Evolutionary conservation across 1,140 invertebrate genomes (phyloP), one percentile per base, ranked within the genome.

Genomic region (Drosophila setifemur): DNA sequence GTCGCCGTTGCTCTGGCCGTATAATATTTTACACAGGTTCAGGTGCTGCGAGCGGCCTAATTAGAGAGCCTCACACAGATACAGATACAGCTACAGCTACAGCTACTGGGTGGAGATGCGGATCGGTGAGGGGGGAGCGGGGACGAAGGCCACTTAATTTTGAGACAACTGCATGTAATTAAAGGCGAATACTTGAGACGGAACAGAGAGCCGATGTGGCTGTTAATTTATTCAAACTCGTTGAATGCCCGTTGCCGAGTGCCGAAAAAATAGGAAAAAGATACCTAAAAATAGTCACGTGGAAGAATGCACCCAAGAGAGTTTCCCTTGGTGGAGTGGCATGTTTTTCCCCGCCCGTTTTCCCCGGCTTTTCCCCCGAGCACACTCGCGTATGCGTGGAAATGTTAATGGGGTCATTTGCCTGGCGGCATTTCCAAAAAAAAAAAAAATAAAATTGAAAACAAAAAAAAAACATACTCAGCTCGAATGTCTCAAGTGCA

Each of bases 371-470:
- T 60, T 50, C 26, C 39, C 29, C 18, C 52, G 16, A 11, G 12
- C 26, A 9, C 16, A 4, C 28, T 16, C 14, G 23, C 18, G 35
- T 35, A 33, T 44, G 64, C 39, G 57, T 60, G 64, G 35, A 79
- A 79, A 86, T 79, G 75, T 85, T 85, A 85, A 85, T 85, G 74
- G 66, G 81, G 70, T 85, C 81, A 79, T 86, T 85, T 85, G 74
- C 79, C 79, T 57, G 50, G 39, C 40, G 42, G 35, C 60, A 43
- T 42, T 55, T 71, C 53, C 35, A 26, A 43, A 47, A 29, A 71
- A 52, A 7, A 47, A 40, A 31, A n/a, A n/a, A n/a, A n/a, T n/a
- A n/a, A n/a, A n/a, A n/a, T n/a, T n/a, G n/a, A n/a, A n/a, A n/a
- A n/a, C n/a, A n/a, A n/a, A n/a, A n/a, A n/a, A n/a, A n/a, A n/a